Conservation (phyloP, 2,888 invertebrate species). For the Biston betularia region DNA sequence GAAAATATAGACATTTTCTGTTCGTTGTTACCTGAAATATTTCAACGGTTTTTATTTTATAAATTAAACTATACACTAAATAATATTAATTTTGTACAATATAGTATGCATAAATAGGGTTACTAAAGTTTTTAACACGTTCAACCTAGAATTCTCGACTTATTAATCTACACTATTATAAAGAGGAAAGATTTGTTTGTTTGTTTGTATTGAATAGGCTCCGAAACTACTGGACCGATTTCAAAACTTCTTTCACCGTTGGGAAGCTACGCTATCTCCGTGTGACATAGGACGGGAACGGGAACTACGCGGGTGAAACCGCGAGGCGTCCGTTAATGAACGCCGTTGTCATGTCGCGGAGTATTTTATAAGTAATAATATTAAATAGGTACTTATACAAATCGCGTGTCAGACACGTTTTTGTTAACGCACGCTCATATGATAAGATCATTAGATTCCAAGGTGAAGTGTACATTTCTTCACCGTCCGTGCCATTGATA, state of each 20-base stretch:
- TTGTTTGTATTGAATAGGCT: no score
- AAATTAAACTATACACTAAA: no score
- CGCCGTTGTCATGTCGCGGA: constrained; percentile 8
- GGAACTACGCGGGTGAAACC: no score
- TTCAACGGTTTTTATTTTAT: not conserved
- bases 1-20: not conserved
- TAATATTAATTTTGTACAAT: not conserved
- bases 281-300: no score
- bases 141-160: not conserved
- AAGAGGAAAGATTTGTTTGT: no score
- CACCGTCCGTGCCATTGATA: constrained; percentile 5
- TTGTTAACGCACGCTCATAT: constrained; percentile 9
- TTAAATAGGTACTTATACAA: not conserved
- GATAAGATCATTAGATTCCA: constrained; percentile 15
- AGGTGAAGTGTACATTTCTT: constrained; percentile 13
- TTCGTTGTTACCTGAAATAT: not conserved
- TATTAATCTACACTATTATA: no score
- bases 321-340: no score
- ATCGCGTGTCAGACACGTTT: constrained; percentile 23
- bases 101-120: not conserved
- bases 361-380: constrained; percentile 3
- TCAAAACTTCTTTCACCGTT: no score
- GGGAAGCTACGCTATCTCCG: no score
- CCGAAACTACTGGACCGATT: no score
- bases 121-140: constrained; percentile 6